Conservation (phyloP, 2,797 vertebrate species). For the Aselliscus stoliczkanus region DNA sequence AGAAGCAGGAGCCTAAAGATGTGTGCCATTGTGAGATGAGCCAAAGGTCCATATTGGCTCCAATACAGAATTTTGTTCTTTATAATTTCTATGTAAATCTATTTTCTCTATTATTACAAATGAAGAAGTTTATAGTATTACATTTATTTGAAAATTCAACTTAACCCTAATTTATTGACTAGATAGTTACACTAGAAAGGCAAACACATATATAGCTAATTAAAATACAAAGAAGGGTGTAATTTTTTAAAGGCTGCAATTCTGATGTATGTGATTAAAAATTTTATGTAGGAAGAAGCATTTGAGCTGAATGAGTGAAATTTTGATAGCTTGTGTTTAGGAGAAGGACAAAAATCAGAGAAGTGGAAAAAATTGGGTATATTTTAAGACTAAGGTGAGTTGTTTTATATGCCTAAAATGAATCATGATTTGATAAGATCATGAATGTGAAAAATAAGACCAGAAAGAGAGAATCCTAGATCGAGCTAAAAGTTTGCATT, state of each 20-base stretch:
- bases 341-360: constrained; percentile 15
- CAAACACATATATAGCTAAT: constrained; percentile 3
- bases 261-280: not conserved
- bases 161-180: not conserved
- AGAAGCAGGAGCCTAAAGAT: not conserved
- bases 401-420: constrained; percentile 19
- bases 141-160: constrained; percentile 17
- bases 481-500: constrained; percentile 7
- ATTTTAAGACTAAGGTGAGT: not conserved
- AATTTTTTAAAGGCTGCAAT: constrained; percentile 9
- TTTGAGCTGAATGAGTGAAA: constrained; percentile 52
- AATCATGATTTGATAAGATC: not conserved
- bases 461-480: not conserved
- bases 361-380: not conserved
- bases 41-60: not conserved
- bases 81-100: not conserved
- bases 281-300: constrained; percentile 33
- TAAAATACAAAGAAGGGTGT: constrained; percentile 7
- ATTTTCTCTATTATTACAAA: not conserved
- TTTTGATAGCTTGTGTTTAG: constrained; percentile 41
- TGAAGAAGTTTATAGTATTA: not conserved
- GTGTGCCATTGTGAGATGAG: not conserved
- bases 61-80: not conserved
- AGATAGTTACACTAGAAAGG: not conserved
- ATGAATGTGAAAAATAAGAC: constrained; percentile 34